Evolutionary conservation across 2,113 vertebrate species (phyloP).

Genomic region (Epinephelus lanceolatus): DNA sequence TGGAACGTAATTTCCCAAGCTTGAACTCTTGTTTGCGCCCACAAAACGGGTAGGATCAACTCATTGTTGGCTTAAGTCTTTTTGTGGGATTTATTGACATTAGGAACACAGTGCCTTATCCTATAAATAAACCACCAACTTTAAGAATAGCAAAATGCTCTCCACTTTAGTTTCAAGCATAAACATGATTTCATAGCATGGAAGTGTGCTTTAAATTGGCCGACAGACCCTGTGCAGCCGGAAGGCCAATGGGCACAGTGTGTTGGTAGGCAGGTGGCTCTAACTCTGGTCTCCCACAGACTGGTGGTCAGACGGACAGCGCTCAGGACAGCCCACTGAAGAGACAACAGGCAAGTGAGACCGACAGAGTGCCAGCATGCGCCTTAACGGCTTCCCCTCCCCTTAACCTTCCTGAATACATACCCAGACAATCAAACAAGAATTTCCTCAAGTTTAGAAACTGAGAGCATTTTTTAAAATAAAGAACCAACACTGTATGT

Average conservation of each 20-base stretch:
- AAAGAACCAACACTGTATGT: background rate
- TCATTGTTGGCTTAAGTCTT: background rate
- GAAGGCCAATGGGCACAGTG: slow-evolving; percentile 36
- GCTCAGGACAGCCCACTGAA: slow-evolving; percentile 85
- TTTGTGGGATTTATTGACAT: background rate
- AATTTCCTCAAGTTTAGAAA: background rate
- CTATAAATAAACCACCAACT: background rate
- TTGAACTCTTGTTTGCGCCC: background rate
- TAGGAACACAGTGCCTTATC: background rate
- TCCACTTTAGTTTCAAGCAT: slow-evolving; percentile 4
- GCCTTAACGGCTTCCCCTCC: slow-evolving; percentile 50
- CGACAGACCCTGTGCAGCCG: slow-evolving; percentile 1
- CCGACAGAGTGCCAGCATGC: slow-evolving; percentile 80
- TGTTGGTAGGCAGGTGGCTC: slow-evolving; percentile 74
- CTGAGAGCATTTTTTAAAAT: background rate
- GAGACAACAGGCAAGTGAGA: slow-evolving; percentile 86
- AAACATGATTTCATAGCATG: slow-evolving; percentile 8
- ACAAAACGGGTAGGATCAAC: too few relatives aligned
- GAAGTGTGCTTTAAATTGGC: background rate
- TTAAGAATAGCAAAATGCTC: background rate
- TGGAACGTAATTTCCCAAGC: background rate
- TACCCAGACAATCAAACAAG: background rate
- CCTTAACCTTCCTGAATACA: slow-evolving; percentile 29
- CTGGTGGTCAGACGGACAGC: slow-evolving; percentile 82
- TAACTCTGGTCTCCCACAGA: slow-evolving; percentile 85